These are phyloP conservation scores for Procavia capensis DNA, from an alignment of 2,113 vertebrate genomes.

Conservation along the genomic window DNA sequence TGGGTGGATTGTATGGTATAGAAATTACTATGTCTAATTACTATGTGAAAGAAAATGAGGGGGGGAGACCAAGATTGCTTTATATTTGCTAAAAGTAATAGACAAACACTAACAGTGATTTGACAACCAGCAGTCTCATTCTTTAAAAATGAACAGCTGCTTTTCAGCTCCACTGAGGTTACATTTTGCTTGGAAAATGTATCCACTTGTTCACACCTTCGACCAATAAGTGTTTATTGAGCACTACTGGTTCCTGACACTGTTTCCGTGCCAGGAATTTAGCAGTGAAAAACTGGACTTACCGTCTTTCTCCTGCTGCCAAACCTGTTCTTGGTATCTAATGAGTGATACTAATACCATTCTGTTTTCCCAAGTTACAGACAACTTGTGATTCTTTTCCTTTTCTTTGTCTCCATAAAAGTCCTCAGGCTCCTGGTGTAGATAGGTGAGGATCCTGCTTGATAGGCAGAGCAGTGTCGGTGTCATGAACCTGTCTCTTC, in stretches of 20 bases:
- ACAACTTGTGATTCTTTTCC: background rate
- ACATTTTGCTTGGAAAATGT: background rate
- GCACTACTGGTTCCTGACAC: background rate
- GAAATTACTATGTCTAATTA: background rate
- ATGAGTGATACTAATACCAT: background rate
- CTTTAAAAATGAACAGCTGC: conserved; percentile 23
- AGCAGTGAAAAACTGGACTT: background rate
- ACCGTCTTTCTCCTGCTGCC: background rate
- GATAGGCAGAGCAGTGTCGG: no score
- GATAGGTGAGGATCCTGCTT: no score
- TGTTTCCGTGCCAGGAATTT: conserved; percentile 3
- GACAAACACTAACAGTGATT: background rate
- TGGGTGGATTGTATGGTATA: background rate
- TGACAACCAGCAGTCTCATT: background rate
- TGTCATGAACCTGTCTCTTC: no score
- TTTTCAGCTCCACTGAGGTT: background rate
- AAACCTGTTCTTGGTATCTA: background rate
- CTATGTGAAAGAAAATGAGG: background rate
- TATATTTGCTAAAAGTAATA: background rate
- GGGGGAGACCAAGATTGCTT: background rate
- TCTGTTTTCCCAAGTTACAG: background rate
- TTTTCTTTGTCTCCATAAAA: background rate
- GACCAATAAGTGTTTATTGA: background rate
- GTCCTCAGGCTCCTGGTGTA: no score
- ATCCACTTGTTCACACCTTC: background rate